Conservation (phyloP, 1,140 invertebrate genomes). For the Calosoma granatense region DNA sequence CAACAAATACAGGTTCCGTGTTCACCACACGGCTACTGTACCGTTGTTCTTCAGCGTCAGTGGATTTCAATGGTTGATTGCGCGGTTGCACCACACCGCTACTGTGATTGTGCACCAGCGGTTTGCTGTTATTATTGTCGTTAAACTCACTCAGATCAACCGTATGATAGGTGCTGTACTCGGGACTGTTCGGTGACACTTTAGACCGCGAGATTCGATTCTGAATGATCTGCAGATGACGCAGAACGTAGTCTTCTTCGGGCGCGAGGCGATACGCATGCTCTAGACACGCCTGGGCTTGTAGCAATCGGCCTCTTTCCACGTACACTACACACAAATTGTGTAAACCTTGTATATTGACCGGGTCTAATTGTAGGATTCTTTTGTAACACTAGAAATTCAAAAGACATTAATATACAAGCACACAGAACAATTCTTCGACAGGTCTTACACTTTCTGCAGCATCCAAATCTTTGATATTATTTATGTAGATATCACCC, state of each 20-base stretch:
- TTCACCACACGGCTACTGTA: conserved; percentile 34
- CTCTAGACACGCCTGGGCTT: conserved; percentile 75
- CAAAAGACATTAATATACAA: conserved; percentile 15
- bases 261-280: conserved; percentile 71
- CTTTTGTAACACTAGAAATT: conserved; percentile 72
- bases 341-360: conserved; percentile 89
- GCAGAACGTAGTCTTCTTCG: conserved; percentile 79
- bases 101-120: conserved; percentile 23
- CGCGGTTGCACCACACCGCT: not conserved
- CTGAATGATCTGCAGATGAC: conserved; percentile 78
- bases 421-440: not conserved
- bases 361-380: conserved; percentile 78
- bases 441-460: conserved; percentile 68
- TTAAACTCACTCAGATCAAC: not conserved
- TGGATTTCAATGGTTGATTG: not conserved
- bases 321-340: conserved; percentile 94
- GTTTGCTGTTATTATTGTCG: conserved; percentile 25
- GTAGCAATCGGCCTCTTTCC: conserved; percentile 71
- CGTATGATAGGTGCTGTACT: not conserved
- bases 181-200: conserved; percentile 21
- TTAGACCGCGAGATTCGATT: conserved; percentile 47
- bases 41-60: conserved; percentile 31
- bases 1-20: conserved; percentile 33
- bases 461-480: conserved; percentile 85
- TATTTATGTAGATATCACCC: conserved; percentile 95